These are phyloP conservation scores for Platygyra sinensis DNA, from an alignment of 64 coral and sea anemone species.

Conservation along the genomic window DNA sequence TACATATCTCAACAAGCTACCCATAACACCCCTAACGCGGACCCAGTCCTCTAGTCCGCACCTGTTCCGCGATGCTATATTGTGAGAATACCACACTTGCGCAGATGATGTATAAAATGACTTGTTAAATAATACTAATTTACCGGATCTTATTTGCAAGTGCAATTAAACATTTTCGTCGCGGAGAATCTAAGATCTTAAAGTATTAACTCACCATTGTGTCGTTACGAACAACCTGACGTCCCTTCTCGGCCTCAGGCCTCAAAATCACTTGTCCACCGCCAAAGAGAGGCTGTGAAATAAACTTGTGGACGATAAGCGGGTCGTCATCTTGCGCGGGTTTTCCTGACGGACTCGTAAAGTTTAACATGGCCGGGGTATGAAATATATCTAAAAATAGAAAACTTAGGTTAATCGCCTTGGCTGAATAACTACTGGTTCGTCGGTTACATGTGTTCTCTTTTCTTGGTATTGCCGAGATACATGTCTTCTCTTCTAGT, in stretches of 20 bases:
- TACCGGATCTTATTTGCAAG: too few species aligned
- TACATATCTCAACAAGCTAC: too few species aligned
- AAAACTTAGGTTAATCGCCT: neutral
- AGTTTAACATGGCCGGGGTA: conserved; percentile 77
- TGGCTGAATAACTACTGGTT: neutral
- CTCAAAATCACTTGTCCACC: conserved; percentile 78
- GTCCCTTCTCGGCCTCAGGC: conserved; percentile 86
- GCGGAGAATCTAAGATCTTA: too few species aligned
- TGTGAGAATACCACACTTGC: too few species aligned
- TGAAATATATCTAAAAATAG: conserved; percentile 69
- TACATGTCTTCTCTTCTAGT: neutral
- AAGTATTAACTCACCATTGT: conserved; percentile 74
- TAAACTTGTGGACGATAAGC: conserved; percentile 88
- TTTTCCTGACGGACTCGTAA: conserved; percentile 62
- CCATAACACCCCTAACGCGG: too few species aligned
- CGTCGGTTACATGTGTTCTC: neutral
- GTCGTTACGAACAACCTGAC: conserved; percentile 79
- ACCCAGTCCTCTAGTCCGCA: too few species aligned
- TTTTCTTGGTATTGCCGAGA: neutral
- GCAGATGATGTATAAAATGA: too few species aligned
- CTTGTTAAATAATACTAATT: too few species aligned
- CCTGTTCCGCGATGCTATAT: too few species aligned
- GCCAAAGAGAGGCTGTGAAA: conserved; percentile 84
- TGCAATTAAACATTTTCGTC: too few species aligned
- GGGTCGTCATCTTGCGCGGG: conserved; percentile 59